Percentiles rank a stretch among this genome's conserved stretches.
Conservation (phyloP, 2,888 invertebrate genomes). For the Megastigmus dorsalis region DNA sequence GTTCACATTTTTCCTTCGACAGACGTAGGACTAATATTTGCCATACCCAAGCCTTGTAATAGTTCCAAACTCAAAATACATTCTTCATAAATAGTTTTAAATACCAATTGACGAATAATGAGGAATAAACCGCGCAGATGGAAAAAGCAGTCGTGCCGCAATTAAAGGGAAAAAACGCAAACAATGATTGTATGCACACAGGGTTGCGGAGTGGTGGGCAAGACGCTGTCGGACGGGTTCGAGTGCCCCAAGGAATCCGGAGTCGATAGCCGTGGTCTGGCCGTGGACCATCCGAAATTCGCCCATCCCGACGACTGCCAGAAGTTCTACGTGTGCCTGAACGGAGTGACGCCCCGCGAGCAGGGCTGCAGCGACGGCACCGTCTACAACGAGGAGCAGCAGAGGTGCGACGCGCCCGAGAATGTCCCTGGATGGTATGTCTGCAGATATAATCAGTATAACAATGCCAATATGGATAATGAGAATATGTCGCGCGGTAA, state of each 20-base stretch:
- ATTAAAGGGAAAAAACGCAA: not conserved
- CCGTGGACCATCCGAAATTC: conserved; percentile 88
- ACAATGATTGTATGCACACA: conserved; percentile 40
- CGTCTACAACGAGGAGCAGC: conserved; percentile 91
- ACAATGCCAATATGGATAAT: too few relatives aligned
- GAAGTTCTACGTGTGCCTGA: conserved; percentile 93
- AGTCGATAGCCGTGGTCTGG: conserved; percentile 82
- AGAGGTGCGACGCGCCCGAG: conserved; percentile 92
- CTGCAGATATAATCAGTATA: too few relatives aligned
- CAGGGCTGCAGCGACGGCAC: conserved; percentile 90
- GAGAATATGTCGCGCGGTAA: too few relatives aligned
- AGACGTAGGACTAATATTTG: too few relatives aligned
- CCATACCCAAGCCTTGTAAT: too few relatives aligned
- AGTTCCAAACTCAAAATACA: too few relatives aligned
- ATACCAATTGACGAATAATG: not conserved
- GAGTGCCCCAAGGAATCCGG: conserved; percentile 85
- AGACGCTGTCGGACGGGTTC: conserved; percentile 87
- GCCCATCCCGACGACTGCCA: conserved; percentile 92
- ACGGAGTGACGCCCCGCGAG: conserved; percentile 90
- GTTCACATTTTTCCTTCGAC: too few relatives aligned
- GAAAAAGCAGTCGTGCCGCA: too few relatives aligned
- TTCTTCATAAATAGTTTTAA: not conserved
- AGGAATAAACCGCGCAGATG: too few relatives aligned
- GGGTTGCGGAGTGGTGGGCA: conserved; percentile 70
- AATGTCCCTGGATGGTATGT: conserved; percentile 92